phyloP scores from a whole-genome alignment of 2,797 vertebrate genomes.

The Helarctos malayanus region DNA sequence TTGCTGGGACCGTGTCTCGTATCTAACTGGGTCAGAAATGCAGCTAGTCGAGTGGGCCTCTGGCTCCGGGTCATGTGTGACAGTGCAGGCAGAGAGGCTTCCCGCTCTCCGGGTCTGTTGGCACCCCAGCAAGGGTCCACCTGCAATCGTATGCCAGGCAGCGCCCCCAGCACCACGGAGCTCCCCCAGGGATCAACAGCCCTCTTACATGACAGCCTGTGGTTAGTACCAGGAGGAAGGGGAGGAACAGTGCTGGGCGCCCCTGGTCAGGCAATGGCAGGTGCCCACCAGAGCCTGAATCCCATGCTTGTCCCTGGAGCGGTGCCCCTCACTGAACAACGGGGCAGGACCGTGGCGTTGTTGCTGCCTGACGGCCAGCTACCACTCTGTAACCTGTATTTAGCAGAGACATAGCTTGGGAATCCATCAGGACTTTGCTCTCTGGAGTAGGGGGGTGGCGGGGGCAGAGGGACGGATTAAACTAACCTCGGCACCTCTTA shows the following conservation, averaged over 20 bases:
- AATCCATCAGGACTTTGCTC: not conserved
- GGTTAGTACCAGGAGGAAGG: not conserved
- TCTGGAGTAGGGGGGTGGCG: not conserved
- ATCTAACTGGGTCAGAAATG: constrained; percentile 21
- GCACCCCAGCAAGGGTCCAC: not conserved
- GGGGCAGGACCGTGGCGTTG: not conserved
- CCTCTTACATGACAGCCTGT: not conserved
- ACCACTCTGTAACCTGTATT: not conserved
- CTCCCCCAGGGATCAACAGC: not conserved
- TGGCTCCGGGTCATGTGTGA: not conserved
- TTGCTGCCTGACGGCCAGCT: not conserved
- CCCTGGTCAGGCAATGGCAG: not conserved
- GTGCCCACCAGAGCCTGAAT: not conserved
- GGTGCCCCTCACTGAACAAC: too few species aligned
- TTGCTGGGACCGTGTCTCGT: not conserved
- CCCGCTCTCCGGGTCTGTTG: not conserved
- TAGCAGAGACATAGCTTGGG: not conserved
- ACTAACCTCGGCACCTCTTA: not conserved
- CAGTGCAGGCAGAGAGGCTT: not conserved
- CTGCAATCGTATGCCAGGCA: not conserved
- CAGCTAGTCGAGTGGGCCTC: not conserved
- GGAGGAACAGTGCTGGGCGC: not conserved
- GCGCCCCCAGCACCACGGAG: not conserved
- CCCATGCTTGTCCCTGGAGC: not conserved
- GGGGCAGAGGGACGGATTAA: not conserved